These are phyloP conservation scores for Actinopyga echinites DNA, from an alignment of 53 echinoderm and acorn worm genomes.

Conservation along the genomic window DNA sequence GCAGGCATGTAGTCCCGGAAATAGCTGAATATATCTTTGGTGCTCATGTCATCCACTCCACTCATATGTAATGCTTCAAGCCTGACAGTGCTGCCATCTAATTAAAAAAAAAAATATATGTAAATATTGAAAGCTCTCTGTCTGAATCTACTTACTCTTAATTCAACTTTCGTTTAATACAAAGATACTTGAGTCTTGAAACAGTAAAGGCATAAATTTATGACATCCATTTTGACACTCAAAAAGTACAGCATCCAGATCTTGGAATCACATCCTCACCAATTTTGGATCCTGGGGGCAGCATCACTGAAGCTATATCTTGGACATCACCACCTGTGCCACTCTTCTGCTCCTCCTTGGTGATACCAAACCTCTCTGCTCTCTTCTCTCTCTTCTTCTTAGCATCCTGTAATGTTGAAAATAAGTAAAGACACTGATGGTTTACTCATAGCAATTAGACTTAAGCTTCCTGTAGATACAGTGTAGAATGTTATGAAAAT, in stretches of 20 bases:
- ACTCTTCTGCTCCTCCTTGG: slow-evolving; percentile 9
- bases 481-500: too few species aligned
- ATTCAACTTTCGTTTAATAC: neutral
- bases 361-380: slow-evolving; percentile 74
- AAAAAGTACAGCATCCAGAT: too few species aligned
- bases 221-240: too few species aligned
- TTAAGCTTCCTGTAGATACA: too few species aligned
- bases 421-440: neutral
- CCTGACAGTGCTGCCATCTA: slow-evolving; percentile 75
- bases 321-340: neutral
- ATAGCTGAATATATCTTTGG: slow-evolving; percentile 95
- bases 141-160: neutral
- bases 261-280: slow-evolving; percentile 6
- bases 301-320: slow-evolving; percentile 1
- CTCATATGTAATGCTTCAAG: slow-evolving; percentile 73
- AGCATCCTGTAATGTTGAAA: slow-evolving; percentile 44
- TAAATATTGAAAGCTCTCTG: neutral
- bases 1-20: slow-evolving; percentile 93
- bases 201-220: too few species aligned
- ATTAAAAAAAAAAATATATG: neutral
- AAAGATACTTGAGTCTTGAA: too few species aligned
- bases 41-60: slow-evolving; percentile 97
- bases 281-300: slow-evolving; percentile 66
- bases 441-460: neutral
- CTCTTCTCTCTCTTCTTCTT: slow-evolving; percentile 53